These are phyloP conservation scores for Xiphophorus birchmanni DNA, from an alignment of 2,797 vertebrate species.

Conservation along the genomic window DNA sequence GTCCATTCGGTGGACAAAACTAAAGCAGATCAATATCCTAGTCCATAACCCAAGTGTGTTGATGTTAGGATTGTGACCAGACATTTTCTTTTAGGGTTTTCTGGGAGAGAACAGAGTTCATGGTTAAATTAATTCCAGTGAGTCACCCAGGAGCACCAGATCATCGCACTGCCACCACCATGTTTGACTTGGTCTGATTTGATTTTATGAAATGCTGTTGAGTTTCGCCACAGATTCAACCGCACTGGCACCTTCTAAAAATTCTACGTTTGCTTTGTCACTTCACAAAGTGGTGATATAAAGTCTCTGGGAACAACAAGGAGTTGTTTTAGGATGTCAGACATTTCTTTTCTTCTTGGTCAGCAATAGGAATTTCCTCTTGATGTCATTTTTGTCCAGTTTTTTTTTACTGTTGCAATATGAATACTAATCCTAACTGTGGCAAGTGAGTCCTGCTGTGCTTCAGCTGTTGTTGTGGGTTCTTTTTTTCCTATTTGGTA, in stretches of 20 bases:
- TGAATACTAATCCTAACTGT: background rate
- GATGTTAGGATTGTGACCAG: background rate
- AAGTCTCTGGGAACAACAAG: background rate
- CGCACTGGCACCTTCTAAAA: background rate
- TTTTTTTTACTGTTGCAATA: background rate
- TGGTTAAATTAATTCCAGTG: background rate
- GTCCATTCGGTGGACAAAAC: no score
- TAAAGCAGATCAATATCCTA: background rate
- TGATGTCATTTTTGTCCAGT: background rate
- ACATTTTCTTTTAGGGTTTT: background rate
- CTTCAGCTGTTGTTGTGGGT: background rate
- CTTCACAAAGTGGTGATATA: background rate
- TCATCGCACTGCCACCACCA: background rate
- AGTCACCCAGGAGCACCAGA: background rate
- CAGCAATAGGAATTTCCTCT: background rate
- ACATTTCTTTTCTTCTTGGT: background rate
- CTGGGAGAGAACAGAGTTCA: background rate
- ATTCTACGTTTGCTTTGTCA: background rate
- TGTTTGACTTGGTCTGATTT: background rate
- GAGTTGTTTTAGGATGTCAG: background rate
- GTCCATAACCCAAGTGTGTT: background rate
- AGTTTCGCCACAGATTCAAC: background rate
- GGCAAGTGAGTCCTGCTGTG: background rate
- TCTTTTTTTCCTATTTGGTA: no score
- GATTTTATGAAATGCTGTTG: background rate